A percentile compares a stretch with the other conserved stretches of the same genome.
phyloP scores from a whole-genome alignment of 1,140 invertebrate species.

The Muscidifurax raptorellus region DNA sequence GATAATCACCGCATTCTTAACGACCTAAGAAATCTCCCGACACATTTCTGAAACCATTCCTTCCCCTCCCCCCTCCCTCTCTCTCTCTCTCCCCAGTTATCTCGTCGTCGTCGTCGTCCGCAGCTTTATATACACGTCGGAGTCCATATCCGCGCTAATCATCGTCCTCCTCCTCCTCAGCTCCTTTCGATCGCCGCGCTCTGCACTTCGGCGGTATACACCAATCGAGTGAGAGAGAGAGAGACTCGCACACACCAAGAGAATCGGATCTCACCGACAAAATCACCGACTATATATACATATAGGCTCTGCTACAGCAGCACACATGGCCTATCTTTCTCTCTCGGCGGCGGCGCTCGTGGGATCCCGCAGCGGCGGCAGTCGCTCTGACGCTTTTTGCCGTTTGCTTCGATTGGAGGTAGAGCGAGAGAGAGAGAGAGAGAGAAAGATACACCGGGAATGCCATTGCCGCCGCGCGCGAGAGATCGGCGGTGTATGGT shows the following conservation, averaged over 20 bases:
- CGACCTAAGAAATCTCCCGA: slow-evolving; percentile 47
- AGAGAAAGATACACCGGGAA: background rate
- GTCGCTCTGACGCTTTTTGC: slow-evolving; percentile 49
- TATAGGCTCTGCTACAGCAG: too few species aligned
- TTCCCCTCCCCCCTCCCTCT: slow-evolving; percentile 9
- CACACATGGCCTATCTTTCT: background rate
- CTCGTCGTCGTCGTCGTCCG: slow-evolving; percentile 52
- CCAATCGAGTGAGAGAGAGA: slow-evolving; percentile 28
- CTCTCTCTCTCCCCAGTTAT: slow-evolving; percentile 45
- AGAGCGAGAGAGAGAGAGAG: background rate
- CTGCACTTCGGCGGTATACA: slow-evolving; percentile 24
- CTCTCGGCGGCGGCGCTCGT: slow-evolving; percentile 3
- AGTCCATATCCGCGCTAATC: slow-evolving; percentile 50
- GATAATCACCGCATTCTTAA: slow-evolving; percentile 50
- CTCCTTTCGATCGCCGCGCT: background rate
- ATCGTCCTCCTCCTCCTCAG: slow-evolving; percentile 22
- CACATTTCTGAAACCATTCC: slow-evolving; percentile 48
- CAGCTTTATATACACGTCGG: slow-evolving; percentile 48
- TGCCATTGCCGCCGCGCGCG: background rate
- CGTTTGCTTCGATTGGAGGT: slow-evolving; percentile 44
- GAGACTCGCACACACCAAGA: background rate
- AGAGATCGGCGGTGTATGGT: background rate
- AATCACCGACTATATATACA: background rate
- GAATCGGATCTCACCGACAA: slow-evolving; percentile 7
- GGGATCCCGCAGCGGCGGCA: slow-evolving; percentile 8